phyloP scores from a whole-genome alignment of 2,113 vertebrate species.

The Prionailurus bengalensis region DNA sequence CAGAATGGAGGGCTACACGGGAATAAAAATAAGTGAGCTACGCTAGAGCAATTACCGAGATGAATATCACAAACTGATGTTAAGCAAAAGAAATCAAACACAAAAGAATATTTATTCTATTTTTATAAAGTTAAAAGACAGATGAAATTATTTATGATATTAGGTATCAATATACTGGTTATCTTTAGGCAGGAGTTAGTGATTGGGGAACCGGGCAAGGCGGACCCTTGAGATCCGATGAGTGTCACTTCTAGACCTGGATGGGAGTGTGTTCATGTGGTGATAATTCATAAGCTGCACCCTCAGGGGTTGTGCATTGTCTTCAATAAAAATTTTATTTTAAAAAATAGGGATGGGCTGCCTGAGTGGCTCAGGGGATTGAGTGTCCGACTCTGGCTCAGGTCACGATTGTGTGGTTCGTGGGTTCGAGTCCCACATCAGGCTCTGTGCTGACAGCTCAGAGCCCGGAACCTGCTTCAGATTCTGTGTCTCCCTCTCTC shows the following conservation, averaged over 20 bases:
- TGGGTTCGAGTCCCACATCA: no score
- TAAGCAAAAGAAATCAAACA: constrained; percentile 12
- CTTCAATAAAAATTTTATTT: background rate
- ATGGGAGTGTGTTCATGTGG: background rate
- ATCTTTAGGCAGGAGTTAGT: background rate
- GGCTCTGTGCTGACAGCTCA: no score
- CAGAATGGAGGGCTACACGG: background rate
- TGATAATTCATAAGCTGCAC: background rate
- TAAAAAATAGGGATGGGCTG: background rate
- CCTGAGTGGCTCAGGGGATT: no score
- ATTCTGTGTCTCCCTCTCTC: no score
- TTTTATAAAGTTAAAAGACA: constrained; percentile 29
- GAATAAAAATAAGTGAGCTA: background rate
- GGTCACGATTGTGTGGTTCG: no score
- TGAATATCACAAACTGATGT: background rate
- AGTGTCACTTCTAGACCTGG: background rate
- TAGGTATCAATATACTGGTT: background rate
- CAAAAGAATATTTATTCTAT: background rate
- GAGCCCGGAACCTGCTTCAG: no score
- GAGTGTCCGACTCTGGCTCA: no score
- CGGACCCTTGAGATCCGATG: background rate
- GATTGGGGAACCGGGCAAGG: background rate
- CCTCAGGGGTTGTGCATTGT: background rate
- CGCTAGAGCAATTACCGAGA: background rate
- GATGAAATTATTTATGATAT: background rate